phyloP scores from a whole-genome alignment of 2,113 vertebrate species.

The Tragelaphus buxtoni region DNA sequence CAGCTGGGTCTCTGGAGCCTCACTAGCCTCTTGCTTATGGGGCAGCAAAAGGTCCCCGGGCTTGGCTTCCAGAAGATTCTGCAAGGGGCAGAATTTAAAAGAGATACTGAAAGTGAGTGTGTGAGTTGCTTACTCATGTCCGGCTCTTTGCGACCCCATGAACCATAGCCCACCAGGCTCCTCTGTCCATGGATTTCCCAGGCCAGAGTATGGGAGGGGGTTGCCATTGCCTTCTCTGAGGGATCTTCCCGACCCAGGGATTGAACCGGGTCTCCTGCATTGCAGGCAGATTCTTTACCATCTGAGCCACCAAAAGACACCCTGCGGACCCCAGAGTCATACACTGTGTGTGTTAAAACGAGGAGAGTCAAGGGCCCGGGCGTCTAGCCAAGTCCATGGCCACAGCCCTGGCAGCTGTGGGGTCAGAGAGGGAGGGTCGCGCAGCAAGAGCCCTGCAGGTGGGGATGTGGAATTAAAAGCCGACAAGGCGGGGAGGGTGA shows the following conservation, averaged over 20 bases:
- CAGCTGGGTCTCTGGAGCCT: background rate
- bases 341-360: fast-evolving
- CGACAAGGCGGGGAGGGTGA: background rate
- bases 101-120: background rate
- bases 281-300: background rate
- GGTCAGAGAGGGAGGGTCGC: background rate
- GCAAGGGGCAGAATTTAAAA: background rate
- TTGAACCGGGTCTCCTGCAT: background rate
- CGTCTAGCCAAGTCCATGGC: background rate
- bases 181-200: background rate
- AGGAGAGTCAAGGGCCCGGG: background rate
- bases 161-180: background rate
- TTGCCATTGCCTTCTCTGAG: background rate
- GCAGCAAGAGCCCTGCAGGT: background rate
- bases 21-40: background rate
- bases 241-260: background rate
- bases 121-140: background rate
- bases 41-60: background rate
- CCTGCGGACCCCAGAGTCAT: background rate
- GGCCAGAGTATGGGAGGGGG: background rate
- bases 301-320: background rate
- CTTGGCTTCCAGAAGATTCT: conserved; percentile 2
- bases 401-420: fast-evolving
- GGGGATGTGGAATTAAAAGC: background rate
- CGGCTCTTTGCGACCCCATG: background rate